These are phyloP conservation scores for Gopherus flavomarginatus DNA, from an alignment of 2,113 vertebrate genomes.

Conservation along the genomic window DNA sequence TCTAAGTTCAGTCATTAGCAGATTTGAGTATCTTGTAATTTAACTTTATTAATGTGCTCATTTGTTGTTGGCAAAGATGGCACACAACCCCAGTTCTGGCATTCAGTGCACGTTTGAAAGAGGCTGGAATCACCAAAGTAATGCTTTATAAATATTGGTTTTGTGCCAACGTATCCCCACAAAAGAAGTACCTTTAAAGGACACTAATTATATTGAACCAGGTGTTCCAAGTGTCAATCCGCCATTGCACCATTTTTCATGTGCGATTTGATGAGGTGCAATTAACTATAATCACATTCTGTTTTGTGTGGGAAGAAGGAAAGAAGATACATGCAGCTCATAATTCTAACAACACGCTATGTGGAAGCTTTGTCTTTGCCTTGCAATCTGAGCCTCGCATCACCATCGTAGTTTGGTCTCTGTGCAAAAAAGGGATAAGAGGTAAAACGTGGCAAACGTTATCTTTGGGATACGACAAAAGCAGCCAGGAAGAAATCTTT, in stretches of 20 bases:
- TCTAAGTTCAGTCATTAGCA: background rate
- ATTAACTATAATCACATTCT: background rate
- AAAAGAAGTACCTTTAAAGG: slow-evolving; percentile 19
- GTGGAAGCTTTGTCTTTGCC: background rate
- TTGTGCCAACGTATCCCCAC: background rate
- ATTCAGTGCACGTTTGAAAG: background rate
- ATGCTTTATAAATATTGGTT: slow-evolving; percentile 3
- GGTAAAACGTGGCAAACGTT: background rate
- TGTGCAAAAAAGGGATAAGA: background rate
- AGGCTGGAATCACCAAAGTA: background rate
- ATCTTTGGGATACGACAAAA: background rate
- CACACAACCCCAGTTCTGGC: background rate
- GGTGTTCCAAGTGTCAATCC: slow-evolving; percentile 29
- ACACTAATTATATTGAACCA: slow-evolving; percentile 11
- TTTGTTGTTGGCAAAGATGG: slow-evolving; percentile 28
- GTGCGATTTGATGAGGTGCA: background rate
- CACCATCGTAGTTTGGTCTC: background rate
- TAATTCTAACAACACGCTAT: background rate
- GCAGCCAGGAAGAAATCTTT: background rate
- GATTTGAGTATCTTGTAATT: slow-evolving; percentile 22
- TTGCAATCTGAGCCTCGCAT: background rate
- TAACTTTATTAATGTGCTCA: background rate
- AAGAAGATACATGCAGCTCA: background rate
- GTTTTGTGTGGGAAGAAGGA: background rate
- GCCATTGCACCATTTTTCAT: background rate